Evolutionary conservation across 2,113 vertebrate genomes (phyloP).

Genomic region (Plestiodon gilberti): DNA sequence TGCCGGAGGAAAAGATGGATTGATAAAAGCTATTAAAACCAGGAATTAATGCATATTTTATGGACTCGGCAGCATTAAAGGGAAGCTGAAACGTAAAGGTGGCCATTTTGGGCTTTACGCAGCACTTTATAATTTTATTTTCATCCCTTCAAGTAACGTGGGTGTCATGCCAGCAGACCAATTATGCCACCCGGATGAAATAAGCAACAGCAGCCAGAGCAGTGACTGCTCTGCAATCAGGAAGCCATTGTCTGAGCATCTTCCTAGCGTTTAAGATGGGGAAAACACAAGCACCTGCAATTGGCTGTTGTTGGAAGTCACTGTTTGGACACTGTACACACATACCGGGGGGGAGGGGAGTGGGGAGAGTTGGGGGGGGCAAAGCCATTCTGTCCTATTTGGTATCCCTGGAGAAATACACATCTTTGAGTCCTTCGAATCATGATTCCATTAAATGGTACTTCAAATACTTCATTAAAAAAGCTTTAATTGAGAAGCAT

Average conservation of each 20-base stretch:
- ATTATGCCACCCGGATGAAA: slow-evolving; percentile 59
- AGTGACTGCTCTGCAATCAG: slow-evolving; percentile 48
- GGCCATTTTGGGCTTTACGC: slow-evolving; percentile 69
- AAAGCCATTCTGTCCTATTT: not conserved
- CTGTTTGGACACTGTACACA: slow-evolving; percentile 4
- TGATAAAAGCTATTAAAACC: slow-evolving; percentile 76
- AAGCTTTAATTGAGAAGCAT: not conserved
- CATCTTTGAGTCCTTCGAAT: not conserved
- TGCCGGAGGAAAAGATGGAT: slow-evolving; percentile 65
- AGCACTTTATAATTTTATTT: slow-evolving; percentile 75
- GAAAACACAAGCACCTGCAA: slow-evolving; percentile 47
- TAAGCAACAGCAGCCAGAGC: slow-evolving; percentile 36
- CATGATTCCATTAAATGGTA: not conserved
- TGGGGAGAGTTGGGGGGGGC: not conserved
- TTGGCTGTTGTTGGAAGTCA: slow-evolving; percentile 18
- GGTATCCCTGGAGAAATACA: not conserved
- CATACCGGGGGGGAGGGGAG: too few species aligned
- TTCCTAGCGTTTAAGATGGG: slow-evolving; percentile 44
- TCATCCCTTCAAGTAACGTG: slow-evolving; percentile 56
- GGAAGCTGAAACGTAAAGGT: slow-evolving; percentile 78
- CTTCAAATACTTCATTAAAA: not conserved
- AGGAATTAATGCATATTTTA: slow-evolving; percentile 78
- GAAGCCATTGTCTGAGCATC: slow-evolving; percentile 49
- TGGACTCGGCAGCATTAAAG: slow-evolving; percentile 70
- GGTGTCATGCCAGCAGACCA: slow-evolving; percentile 70